Evolutionary conservation across 2,113 vertebrate genomes (phyloP), one percentile per base, ranked within the genome.

Genomic region (Petrocephalus zakoni): DNA sequence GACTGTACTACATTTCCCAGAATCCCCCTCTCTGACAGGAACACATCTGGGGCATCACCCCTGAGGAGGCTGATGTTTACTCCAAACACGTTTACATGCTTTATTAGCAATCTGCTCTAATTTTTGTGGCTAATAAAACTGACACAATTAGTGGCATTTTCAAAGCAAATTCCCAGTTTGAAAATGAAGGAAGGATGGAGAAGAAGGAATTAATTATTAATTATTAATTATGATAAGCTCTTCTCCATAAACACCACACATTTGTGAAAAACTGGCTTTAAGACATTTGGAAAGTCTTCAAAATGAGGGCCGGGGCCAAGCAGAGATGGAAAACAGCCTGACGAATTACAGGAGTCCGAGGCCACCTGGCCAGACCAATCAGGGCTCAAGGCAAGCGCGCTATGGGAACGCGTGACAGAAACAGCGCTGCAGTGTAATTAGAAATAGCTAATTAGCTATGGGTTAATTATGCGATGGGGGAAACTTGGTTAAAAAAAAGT

Each of bases 401-500:
- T 86, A 58, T 90, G 87, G 89, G 91, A 92, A 91, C 83, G 91
- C 97, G 96, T 95, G 96, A 97, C 96, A 94, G 95, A 96, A 97
- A 97, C 96, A 96, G 96, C 95, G 91, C 92, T 93, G 95, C 94
- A 94, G 96, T 98, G 97, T 98, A 98, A 99, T 98, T 98, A 98
- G 96, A 98, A 97, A 97, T 97, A 97, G 97, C 98, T 98, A 98
- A 99, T 99, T 99, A 99, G 97, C 97, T 96, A 95, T 94, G 96
- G 97, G 97, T 98, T 99, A 99, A 99, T 99, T 99, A 99, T 96
- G 95, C 95, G 91, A 95, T 97, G 95, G 92, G 92, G 90, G 90
- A 94, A 93, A 90, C 90, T 92, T 93, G 93, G 93, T 90, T 92
- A 92, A 95, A 94, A 90, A 86, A 52, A 56, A n/a, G 34, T 13